Evolutionary conservation across 2,888 invertebrate species (phyloP), one percentile per base, ranked within the genome.

Genomic region (Troglohyphantes excavatus): DNA sequence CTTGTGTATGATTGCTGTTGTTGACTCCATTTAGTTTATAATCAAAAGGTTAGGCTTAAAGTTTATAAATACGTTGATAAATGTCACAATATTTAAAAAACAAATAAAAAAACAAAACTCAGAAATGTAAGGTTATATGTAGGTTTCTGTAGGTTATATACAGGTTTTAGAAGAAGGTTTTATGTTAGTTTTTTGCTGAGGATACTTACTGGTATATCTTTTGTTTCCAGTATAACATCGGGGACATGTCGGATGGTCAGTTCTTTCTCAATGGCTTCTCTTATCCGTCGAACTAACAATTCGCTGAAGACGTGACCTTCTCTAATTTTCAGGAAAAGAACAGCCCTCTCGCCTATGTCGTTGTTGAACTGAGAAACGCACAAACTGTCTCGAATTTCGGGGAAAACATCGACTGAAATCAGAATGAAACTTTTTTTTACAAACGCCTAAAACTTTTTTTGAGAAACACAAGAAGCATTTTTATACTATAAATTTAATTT

Each of bases 241-340:
- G 95, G 95, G 19, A 95, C 94, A 92, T 95, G 95, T 79, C 95
- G 92, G 1, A 94, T 94, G 1, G 94, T 94, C 86, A 94, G 92
- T 75, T 94, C 93, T 46, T 92, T 92, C 17, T 95, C 92, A 33
- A 95, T 94, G 75, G 93, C 92, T 1, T 92, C 92, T 90, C 93
- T 93, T 9, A 95, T 92, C 27, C 92, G 92, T 46, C 92, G 92
- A 0, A 93, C 93, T 13, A 95, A 92, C 1, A 93, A 93, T 6
- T 93, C 92, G 19, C 92, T 93, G 83, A 94, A 93, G 13, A 92
- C 91, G 9, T 87, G 65, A 2, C 92, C 93, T 11, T 91, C 90
- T 6, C 91, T 92, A 92, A 95, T 93, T 92, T 94, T 95, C 63
- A 95, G 91, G 92, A 95, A 95, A 46, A 95, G 93, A 2, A 95